These are phyloP conservation scores for Limosa lapponica DNA, from an alignment of 2,797 vertebrate genomes.

Conservation along the genomic window DNA sequence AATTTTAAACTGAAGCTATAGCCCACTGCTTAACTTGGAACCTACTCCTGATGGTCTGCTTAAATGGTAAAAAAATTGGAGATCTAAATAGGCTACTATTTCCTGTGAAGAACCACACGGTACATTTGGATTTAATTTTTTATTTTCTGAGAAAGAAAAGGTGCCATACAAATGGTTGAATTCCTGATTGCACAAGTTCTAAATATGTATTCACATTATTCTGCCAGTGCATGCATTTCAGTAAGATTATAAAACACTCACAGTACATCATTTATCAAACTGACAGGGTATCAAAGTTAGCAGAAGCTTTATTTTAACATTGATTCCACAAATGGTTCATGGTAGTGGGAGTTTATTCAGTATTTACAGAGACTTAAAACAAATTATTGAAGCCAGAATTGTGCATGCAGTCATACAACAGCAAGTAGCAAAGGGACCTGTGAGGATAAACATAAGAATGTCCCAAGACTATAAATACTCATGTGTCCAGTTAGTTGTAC, in stretches of 20 bases:
- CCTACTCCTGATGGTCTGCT: background rate
- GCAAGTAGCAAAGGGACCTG: background rate
- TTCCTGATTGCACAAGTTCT: background rate
- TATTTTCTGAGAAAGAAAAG: background rate
- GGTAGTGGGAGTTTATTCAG: background rate
- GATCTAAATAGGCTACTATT: background rate
- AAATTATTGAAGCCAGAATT: background rate
- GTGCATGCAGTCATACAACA: background rate
- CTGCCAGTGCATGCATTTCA: background rate
- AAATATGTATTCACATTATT: background rate
- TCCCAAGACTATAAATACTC: background rate
- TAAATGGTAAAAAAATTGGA: background rate
- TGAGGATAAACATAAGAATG: background rate
- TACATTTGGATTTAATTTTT: background rate
- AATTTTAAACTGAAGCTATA: background rate
- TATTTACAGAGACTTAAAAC: background rate
- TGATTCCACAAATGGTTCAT: background rate
- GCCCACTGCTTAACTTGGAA: background rate
- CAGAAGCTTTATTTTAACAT: background rate
- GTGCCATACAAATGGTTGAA: background rate
- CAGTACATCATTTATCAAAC: background rate
- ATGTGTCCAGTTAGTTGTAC: background rate
- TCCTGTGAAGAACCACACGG: background rate
- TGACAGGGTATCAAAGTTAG: background rate
- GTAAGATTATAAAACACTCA: background rate